A percentile compares a stretch with the other conserved stretches of the same genome.
These are phyloP conservation scores for Lanius ludovicianus DNA, from an alignment of 2,113 vertebrate genomes.

Conservation along the genomic window DNA sequence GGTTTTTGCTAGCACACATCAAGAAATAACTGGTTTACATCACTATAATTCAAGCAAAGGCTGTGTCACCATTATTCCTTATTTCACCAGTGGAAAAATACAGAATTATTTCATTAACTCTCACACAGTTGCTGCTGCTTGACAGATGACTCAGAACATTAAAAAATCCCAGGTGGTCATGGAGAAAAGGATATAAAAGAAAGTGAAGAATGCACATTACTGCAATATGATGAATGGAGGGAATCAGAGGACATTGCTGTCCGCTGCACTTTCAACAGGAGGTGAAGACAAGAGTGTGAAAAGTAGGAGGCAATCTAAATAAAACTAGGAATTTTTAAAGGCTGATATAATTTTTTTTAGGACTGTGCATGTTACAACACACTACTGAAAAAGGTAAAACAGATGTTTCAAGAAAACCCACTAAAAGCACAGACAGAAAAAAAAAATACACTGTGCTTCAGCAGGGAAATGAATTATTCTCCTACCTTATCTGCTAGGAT, in stretches of 20 bases:
- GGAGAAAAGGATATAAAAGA: not conserved
- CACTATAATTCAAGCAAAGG: not conserved
- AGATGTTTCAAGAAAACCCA: not conserved
- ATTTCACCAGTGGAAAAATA: not conserved
- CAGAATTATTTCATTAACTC: not conserved
- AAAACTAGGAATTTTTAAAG: not conserved
- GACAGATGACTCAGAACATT: not conserved
- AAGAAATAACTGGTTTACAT: not conserved
- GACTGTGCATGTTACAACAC: not conserved
- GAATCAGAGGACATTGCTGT: not conserved
- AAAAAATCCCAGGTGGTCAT: not conserved
- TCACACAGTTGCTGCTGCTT: not conserved
- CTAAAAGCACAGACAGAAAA: not conserved
- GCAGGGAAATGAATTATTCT: not conserved
- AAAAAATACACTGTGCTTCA: not conserved
- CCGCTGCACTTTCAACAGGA: not conserved
- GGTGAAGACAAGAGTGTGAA: not conserved
- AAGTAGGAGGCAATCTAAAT: not conserved
- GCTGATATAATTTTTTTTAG: not conserved
- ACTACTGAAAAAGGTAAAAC: not conserved
- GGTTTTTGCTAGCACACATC: not conserved
- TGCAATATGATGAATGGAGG: not conserved
- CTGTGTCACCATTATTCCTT: not conserved
- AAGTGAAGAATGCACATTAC: not conserved
- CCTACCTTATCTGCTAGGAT: conserved; percentile 94